Conservation (phyloP, 2,113 vertebrate species). For the Sardina pilchardus region DNA sequence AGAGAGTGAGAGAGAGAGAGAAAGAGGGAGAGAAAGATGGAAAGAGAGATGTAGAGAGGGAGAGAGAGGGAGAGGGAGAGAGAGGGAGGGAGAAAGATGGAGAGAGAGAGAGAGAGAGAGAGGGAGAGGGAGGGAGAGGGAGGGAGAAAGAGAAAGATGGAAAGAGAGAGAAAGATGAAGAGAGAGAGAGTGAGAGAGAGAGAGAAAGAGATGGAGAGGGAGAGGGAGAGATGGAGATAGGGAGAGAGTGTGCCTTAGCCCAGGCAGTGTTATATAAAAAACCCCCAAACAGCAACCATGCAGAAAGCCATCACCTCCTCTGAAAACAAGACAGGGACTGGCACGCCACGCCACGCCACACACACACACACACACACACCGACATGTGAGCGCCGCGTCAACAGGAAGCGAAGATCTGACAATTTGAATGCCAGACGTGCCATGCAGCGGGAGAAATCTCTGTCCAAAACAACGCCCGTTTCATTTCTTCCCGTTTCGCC, state of each 20-base stretch:
- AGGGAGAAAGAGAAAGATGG: no score
- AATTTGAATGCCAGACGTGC: not conserved
- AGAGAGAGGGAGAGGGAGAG: not conserved
- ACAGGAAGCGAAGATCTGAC: not conserved
- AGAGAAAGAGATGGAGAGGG: no score
- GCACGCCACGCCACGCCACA: not conserved
- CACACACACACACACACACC: no score
- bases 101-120: no score
- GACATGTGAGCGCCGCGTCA: not conserved
- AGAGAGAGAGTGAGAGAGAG: no score
- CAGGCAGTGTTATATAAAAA: constrained; percentile 36
- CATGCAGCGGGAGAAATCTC: not conserved
- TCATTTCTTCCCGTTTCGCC: constrained; percentile 21
- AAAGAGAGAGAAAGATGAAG: no score
- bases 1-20: constrained; percentile 16
- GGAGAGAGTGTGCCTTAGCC: no score
- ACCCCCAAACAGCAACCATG: constrained; percentile 5
- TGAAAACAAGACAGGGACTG: constrained; percentile 31
- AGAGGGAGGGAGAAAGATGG: not conserved
- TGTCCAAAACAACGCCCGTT: not conserved
- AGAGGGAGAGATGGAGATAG: no score
- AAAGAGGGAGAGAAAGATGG: not conserved
- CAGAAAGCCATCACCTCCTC: not conserved
- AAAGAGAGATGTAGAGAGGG: not conserved
- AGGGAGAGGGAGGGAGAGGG: no score